Evolutionary conservation across 2,888 invertebrate genomes (phyloP).

Genomic region (Megaustenia siamemsis): DNA sequence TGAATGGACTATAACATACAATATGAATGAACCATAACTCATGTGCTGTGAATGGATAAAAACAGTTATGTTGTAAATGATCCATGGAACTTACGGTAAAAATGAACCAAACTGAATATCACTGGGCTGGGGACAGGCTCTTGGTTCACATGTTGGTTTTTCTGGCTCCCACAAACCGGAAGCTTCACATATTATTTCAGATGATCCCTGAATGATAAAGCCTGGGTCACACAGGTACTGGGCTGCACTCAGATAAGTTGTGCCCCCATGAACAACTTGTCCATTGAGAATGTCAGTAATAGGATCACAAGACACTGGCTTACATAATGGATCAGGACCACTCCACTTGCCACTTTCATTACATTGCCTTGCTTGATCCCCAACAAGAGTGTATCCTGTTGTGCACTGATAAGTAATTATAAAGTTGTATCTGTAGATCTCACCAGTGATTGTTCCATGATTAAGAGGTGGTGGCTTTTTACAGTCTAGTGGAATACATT

Average conservation of each 20-base stretch:
- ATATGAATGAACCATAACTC: no score
- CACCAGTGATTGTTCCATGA: constrained; percentile 60
- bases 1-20: background rate
- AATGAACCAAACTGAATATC: constrained; percentile 51
- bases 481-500: constrained; percentile 79
- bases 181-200: constrained; percentile 59
- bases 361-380: constrained; percentile 64
- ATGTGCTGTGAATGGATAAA: background rate
- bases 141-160: constrained; percentile 61
- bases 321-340: constrained; percentile 73
- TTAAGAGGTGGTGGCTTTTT: constrained; percentile 73
- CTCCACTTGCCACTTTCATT: constrained; percentile 70
- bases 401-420: constrained; percentile 67
- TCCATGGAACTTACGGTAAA: constrained; percentile 60
- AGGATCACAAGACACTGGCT: constrained; percentile 70
- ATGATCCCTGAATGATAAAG: constrained; percentile 62
- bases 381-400: constrained; percentile 69
- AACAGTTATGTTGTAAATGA: background rate
- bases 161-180: constrained; percentile 64
- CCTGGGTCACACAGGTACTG: constrained; percentile 67
- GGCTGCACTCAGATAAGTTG: constrained; percentile 67
- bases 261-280: constrained; percentile 56
- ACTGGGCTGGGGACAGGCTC: constrained; percentile 62
- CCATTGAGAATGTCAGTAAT: constrained; percentile 64
- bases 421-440: constrained; percentile 60